Percentiles rank a stretch among this genome's conserved stretches.
These are phyloP conservation scores for Homarus americanus DNA, from an alignment of 1,140 invertebrate genomes.

Conservation along the genomic window DNA sequence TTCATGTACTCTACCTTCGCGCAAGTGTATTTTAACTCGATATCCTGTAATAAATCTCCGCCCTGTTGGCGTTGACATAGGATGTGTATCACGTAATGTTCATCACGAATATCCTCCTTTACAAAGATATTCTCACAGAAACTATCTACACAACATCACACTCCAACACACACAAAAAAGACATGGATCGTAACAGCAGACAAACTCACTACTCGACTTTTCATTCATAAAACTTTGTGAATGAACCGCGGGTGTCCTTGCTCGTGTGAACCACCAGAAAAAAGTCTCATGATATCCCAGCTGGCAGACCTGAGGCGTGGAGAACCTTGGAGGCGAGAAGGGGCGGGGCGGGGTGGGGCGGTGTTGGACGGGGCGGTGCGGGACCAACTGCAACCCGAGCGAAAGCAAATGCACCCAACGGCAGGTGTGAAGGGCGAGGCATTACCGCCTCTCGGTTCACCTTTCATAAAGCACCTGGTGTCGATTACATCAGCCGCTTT, in stretches of 20 bases:
- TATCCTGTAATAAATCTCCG: neutral
- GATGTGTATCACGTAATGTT: neutral
- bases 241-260: slow-evolving; percentile 54
- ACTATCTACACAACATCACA: neutral
- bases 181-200: no score
- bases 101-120: neutral
- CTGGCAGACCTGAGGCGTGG: slow-evolving; percentile 28
- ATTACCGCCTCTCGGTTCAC: slow-evolving; percentile 6
- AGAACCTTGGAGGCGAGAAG: slow-evolving; percentile 37
- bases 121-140: neutral
- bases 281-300: neutral
- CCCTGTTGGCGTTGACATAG: slow-evolving; percentile 2
- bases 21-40: neutral
- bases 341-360: no score
- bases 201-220: slow-evolving; percentile 25
- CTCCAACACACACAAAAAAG: neutral
- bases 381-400: slow-evolving; percentile 16
- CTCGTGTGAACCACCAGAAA: neutral
- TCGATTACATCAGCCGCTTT: neutral
- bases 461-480: neutral
- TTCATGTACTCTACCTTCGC: neutral
- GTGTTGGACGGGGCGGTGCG: slow-evolving; percentile 1
- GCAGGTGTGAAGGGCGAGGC: neutral
- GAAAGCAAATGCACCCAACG: slow-evolving; percentile 9
- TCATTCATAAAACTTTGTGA: slow-evolving; percentile 64